Evolutionary conservation across 1,140 invertebrate genomes (phyloP), one percentile per base, ranked within the genome.

Genomic region (Anastatus disparis): DNA sequence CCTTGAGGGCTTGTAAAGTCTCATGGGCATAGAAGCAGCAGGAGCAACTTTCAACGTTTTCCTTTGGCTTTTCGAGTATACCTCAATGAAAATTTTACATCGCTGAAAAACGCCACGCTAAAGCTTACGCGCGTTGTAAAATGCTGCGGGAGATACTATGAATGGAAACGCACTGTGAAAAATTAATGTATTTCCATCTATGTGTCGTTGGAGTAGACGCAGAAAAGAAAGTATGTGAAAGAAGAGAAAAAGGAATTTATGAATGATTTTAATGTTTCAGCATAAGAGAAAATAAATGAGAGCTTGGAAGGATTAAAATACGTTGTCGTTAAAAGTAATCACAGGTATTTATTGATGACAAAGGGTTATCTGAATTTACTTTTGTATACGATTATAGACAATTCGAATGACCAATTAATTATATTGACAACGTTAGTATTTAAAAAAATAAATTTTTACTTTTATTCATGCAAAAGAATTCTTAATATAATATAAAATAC

Each of bases 21-120:
- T 44, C 44, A 26, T 17, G 44, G 59, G 44, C 22, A 7, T 40
- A n/a, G n/a, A n/a, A n/a, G n/a, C n/a, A n/a, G n/a, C n/a, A n/a
- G n/a, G n/a, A n/a, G 15, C 15, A 55, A 20, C 20, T 48, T 20
- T 22, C 59, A 29, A 24, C 22, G 48, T 55, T 55, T 56, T 35
- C 24, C 29, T 65, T 53, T 65, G n/a, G 13, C 31, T 65, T 8
- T n/a, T 9, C 29, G 48, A 7, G n/a, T 7, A 15, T 13, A 2
- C 20, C 12, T 44, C 35, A 17, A 65, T 65, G 35, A 65, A 65
- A 65, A 65, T 40, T 65, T 65, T 48, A 65, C 13, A 6, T 1
- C 9, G 4, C n/a, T 9, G 10, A 29, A 20, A 31, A 3, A 15
- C 12, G 27, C 7, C 17, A 46, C 4, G n/a, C n/a, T n/a, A n/a